Evolutionary conservation across 2,797 vertebrate genomes (phyloP), one percentile per base, ranked within the genome.

Genomic region (Podargus strigoides): DNA sequence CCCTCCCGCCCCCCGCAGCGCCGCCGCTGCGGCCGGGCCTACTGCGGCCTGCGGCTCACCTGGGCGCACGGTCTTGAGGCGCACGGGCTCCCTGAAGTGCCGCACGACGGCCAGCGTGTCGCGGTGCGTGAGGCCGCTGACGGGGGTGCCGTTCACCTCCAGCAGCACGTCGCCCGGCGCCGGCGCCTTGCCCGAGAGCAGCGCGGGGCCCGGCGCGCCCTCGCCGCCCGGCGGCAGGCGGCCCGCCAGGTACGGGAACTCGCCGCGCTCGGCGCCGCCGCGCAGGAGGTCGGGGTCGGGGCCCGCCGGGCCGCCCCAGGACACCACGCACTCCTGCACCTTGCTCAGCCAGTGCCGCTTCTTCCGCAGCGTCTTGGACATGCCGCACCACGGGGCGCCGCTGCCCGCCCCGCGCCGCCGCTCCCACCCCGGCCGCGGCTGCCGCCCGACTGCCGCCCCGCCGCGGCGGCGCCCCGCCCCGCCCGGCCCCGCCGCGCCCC

Each of bases 341-440:
- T 99, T 99, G 84, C 98, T 96, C 74, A 98, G 98, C 99, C 99
- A 99, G 97, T 99, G 99, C 97, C 99, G 99, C 98, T 99, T 99
- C 98, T 98, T 99, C 87, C 99, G 99, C 97, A 99, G 98, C 72
- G 99, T 99, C 97, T 99, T 99, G 97, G 99, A 99, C 99, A 99
- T 99, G 90, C 96, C 97, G 96, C 95, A 62, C 94, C 97, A 93
- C 97, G 96, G 93, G 96, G 91, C 80, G 69, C 88, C 87, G 89
- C 91, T 63, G 59, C 89, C 85, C 90, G 93, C 89, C 81, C 93
- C 23, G 76, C 96, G 56, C 83, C 22, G 44, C 73, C 62, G 85
- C 79, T 67, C 77, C 82, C 86, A 44, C 74, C 74, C 93, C 27
- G 56, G 73, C 79, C 60, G 55, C 46, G 60, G 58, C 36, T 63